Percentiles rank a stretch among this genome's conserved stretches.
Evolutionary conservation across 2,113 vertebrate species (phyloP).

Genomic region (Melanerpes aurifrons): DNA sequence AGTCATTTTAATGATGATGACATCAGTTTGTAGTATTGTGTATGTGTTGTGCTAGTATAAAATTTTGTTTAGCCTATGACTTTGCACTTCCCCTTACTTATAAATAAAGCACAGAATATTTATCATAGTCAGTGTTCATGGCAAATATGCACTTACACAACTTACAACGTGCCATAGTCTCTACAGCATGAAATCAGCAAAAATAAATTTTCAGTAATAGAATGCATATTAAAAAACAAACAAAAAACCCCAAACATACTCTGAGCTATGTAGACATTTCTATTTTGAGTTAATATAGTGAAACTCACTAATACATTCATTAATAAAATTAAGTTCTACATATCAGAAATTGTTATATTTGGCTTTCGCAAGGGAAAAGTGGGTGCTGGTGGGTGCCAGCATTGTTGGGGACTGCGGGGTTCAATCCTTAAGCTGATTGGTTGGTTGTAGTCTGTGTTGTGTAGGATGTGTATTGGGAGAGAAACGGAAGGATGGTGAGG

Average conservation of each 20-base stretch:
- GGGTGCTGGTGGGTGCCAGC: too few relatives aligned
- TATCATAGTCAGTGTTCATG: background rate
- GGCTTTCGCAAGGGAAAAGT: too few relatives aligned
- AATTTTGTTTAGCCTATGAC: background rate
- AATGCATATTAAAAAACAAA: background rate
- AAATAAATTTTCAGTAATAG: background rate
- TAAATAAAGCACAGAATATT: background rate
- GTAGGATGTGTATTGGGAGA: too few relatives aligned
- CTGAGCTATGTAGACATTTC: background rate
- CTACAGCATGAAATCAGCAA: background rate
- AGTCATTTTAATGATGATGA: background rate
- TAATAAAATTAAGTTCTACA: background rate
- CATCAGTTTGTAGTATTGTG: background rate
- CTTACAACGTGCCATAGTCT: background rate
- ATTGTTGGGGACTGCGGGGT: too few relatives aligned
- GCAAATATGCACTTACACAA: background rate
- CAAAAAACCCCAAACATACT: background rate
- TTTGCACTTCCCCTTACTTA: background rate
- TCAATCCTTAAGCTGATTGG: too few relatives aligned
- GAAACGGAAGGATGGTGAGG: too few relatives aligned
- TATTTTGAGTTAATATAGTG: background rate
- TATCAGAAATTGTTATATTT: too few relatives aligned
- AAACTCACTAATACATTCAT: background rate
- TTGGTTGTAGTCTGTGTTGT: too few relatives aligned
- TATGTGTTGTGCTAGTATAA: background rate